These are phyloP conservation scores for Ophonus ardosiacus DNA, from an alignment of 2,888 invertebrate genomes.

Conservation along the genomic window DNA sequence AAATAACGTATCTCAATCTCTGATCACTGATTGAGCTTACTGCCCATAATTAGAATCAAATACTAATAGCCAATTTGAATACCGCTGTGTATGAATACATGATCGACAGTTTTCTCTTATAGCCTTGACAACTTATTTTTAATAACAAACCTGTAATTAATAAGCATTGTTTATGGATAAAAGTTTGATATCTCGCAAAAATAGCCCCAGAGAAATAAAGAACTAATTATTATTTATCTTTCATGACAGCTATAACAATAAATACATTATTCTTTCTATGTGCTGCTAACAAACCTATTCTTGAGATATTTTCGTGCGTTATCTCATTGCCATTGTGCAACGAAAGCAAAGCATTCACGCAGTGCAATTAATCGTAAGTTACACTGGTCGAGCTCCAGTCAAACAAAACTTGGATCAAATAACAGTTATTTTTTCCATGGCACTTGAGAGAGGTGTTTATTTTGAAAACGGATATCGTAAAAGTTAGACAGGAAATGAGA, in stretches of 20 bases:
- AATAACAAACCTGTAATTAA: constrained; percentile 52
- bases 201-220: constrained; percentile 20
- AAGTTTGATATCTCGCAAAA: constrained; percentile 6
- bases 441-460: constrained; percentile 36
- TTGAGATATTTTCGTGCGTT: constrained; percentile 32
- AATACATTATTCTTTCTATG: neutral
- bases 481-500: constrained; percentile 38
- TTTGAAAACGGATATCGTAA: constrained; percentile 50
- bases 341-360: constrained; percentile 36
- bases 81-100: neutral
- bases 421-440: neutral
- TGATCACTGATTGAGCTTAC: neutral
- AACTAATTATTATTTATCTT: constrained; percentile 4
- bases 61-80: constrained; percentile 18
- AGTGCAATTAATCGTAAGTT: constrained; percentile 48
- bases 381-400: constrained; percentile 20
- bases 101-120: constrained; percentile 44
- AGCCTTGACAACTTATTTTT: constrained; percentile 54
- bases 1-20: neutral
- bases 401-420: constrained; percentile 12
- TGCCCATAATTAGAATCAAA: neutral
- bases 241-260: neutral
- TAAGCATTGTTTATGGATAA: constrained; percentile 49
- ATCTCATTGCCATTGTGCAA: constrained; percentile 35
- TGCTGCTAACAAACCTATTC: constrained; percentile 14